A percentile compares a stretch with the other conserved stretches of the same genome.
These are phyloP conservation scores for Peromyscus maniculatus DNA, from an alignment of 2,113 vertebrate species.

Conservation along the genomic window DNA sequence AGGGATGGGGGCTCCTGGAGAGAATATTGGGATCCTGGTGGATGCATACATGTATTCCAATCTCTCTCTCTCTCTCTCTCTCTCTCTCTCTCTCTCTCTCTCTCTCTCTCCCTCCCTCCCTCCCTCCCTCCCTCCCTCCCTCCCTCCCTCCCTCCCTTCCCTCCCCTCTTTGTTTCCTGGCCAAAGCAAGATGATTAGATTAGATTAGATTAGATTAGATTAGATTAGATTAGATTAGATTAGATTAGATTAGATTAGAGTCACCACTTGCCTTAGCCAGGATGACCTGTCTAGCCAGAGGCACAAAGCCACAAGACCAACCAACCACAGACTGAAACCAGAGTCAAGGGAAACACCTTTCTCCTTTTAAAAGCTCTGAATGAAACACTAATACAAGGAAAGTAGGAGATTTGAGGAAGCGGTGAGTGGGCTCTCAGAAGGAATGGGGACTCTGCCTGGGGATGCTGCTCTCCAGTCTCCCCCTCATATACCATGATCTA, in stretches of 20 bases:
- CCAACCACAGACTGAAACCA: not conserved
- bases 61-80: not conserved
- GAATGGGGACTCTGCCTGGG: not conserved
- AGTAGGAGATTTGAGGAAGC: not conserved
- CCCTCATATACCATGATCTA: not conserved
- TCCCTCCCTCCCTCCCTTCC: not conserved
- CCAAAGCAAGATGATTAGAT: not conserved
- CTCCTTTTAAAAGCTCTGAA: not conserved
- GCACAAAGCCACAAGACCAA: not conserved
- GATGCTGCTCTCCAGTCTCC: not conserved
- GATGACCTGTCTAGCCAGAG: not conserved
- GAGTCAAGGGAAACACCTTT: not conserved
- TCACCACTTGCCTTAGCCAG: not conserved
- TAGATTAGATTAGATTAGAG: not conserved
- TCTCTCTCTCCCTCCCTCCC: not conserved
- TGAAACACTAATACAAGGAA: not conserved
- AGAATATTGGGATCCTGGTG: not conserved
- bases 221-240: not conserved
- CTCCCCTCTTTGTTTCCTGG: not conserved
- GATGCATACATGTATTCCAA: not conserved
- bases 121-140: accelerated
- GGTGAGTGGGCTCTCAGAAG: not conserved
- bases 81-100: too few relatives aligned
- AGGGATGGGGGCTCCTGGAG: not conserved
- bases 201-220: not conserved